Conservation (phyloP, 2,113 vertebrate genomes). For the Mohoua ochrocephala region DNA sequence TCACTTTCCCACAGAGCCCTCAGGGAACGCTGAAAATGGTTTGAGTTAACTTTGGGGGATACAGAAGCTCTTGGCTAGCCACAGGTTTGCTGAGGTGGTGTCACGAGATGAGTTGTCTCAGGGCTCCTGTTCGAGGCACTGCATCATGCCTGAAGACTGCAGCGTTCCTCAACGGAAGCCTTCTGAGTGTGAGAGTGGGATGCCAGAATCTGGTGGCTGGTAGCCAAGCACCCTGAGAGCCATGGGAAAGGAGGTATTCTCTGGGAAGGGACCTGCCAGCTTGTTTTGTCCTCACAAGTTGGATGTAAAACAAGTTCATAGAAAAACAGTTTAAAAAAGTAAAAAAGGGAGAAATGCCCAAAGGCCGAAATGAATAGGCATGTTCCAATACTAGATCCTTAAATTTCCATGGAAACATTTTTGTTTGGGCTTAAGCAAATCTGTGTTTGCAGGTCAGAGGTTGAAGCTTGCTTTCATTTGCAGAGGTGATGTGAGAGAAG, state of each 20-base stretch:
- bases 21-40: conserved; percentile 12
- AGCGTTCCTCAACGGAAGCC: not conserved
- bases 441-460: not conserved
- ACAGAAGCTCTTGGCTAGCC: not conserved
- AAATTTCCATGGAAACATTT: not conserved
- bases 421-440: not conserved
- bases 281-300: not conserved
- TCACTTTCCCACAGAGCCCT: not conserved
- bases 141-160: conserved; percentile 32
- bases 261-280: not conserved
- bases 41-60: conserved; percentile 8
- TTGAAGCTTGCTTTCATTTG: not conserved
- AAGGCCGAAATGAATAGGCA: not conserved
- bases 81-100: not conserved
- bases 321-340: not conserved
- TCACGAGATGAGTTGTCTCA: conserved; percentile 49
- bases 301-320: not conserved
- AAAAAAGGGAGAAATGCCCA: not conserved
- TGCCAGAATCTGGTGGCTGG: not conserved
- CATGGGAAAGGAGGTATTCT: not conserved
- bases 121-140: conserved; percentile 31
- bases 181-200: not conserved
- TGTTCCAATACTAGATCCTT: not conserved
- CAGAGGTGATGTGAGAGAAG: not conserved
- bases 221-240: not conserved